Percentiles rank a stretch among this genome's conserved stretches.
phyloP scores from a whole-genome alignment of 2,113 vertebrate genomes.

The Rhabdomys dilectus region DNA sequence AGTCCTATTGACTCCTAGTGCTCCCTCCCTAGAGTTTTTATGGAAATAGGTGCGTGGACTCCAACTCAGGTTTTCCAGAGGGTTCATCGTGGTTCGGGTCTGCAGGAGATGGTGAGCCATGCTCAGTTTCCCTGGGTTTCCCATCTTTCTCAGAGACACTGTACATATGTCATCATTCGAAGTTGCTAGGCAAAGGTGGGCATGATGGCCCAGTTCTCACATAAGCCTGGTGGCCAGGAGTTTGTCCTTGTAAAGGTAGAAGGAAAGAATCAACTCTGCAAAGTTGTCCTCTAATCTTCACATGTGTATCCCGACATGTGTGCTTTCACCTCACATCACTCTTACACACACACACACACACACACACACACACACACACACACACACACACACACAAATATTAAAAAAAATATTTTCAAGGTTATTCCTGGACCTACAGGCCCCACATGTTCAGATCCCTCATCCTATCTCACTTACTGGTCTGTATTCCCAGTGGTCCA shows the following conservation, averaged over 20 bases:
- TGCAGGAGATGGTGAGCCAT: not conserved
- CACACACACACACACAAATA: not conserved
- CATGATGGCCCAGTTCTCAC: too few species aligned
- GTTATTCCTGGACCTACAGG: too few species aligned
- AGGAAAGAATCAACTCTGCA: not conserved
- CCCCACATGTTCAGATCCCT: too few species aligned
- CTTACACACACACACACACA: not conserved
- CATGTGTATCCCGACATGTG: not conserved
- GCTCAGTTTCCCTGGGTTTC: not conserved
- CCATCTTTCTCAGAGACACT: not conserved
- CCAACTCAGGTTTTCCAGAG: accelerated
- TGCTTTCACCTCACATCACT: not conserved
- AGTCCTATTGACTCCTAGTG: not conserved
- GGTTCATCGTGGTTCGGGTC: not conserved
- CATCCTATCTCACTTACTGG: too few species aligned
- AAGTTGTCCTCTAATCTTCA: not conserved
- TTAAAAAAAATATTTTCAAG: not conserved
- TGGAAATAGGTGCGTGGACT: too few species aligned
- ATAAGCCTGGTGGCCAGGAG: not conserved
- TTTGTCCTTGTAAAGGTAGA: not conserved
- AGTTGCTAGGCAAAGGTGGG: too few species aligned
- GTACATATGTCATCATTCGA: not conserved
- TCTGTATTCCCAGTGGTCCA: not conserved
- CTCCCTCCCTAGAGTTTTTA: not conserved
- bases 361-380: not conserved